Evolutionary conservation across 1,140 invertebrate species (phyloP).

Genomic region (Apis mellifera): DNA sequence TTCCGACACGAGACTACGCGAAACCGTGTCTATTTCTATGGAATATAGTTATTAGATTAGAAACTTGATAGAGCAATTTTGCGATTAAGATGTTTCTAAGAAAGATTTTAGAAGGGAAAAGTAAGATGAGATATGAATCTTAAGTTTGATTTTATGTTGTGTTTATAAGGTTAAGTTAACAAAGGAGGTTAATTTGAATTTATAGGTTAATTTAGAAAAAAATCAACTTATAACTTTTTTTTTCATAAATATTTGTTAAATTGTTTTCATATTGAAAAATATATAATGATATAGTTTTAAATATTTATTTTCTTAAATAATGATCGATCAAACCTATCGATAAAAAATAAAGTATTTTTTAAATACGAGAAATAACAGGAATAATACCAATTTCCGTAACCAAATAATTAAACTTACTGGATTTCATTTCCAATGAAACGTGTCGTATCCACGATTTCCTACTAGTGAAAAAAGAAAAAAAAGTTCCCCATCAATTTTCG

Average conservation of each 20-base stretch:
- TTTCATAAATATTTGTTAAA: no score
- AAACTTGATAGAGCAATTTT: background rate
- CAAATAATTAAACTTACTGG: background rate
- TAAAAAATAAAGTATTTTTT: background rate
- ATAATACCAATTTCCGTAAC: background rate
- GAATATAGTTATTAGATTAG: background rate
- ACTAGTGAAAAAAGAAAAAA: background rate
- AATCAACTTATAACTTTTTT: no score
- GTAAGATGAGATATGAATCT: background rate
- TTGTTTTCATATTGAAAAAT: no score
- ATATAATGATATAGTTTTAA: no score
- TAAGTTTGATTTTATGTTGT: background rate
- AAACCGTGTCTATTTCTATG: background rate
- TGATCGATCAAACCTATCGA: background rate
- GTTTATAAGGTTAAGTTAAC: no score
- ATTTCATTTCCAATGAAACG: background rate
- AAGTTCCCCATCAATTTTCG: background rate
- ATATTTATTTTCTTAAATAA: no score
- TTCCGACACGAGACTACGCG: background rate
- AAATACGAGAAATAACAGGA: background rate
- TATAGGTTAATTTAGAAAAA: no score
- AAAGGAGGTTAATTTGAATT: no score
- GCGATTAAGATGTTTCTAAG: background rate
- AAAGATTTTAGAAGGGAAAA: no score
- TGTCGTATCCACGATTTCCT: background rate